Evolutionary conservation across 2,797 vertebrate species (phyloP).

Genomic region (Megalops cyprinoides): DNA sequence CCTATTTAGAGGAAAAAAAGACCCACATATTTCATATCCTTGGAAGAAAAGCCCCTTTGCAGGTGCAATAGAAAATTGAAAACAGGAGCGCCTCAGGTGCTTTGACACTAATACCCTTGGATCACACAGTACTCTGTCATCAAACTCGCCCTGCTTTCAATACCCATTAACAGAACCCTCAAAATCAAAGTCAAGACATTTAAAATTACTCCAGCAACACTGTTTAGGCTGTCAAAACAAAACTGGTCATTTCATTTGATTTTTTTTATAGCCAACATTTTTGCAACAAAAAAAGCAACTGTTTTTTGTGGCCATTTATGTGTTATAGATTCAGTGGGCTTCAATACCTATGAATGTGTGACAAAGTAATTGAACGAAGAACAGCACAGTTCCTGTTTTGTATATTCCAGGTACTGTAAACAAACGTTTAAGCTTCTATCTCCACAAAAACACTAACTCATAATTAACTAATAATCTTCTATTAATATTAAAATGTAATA

Average conservation of each 20-base stretch:
- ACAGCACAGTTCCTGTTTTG: too few species aligned
- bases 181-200: slow-evolving; percentile 58
- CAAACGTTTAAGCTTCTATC: not conserved
- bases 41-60: slow-evolving; percentile 19
- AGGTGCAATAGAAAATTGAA: slow-evolving; percentile 11
- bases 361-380: too few species aligned
- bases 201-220: slow-evolving; percentile 44
- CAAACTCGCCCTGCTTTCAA: slow-evolving; percentile 53
- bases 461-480: too few species aligned
- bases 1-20: not conserved
- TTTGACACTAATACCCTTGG: slow-evolving; percentile 54
- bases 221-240: slow-evolving; percentile 45
- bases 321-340: slow-evolving; percentile 23
- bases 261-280: slow-evolving; percentile 56
- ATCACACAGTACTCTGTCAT: slow-evolving; percentile 45
- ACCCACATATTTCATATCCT: not conserved
- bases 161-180: slow-evolving; percentile 51
- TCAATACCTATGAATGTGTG: too few species aligned
- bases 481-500: too few species aligned
- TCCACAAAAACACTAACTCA: not conserved
- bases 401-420: too few species aligned
- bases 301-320: too few species aligned
- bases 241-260: slow-evolving; percentile 43
- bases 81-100: slow-evolving; percentile 46
- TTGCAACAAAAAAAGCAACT: too few species aligned